phyloP scores from a whole-genome alignment of 1,140 invertebrate species.

The Ptiloglossa arizonensis region DNA sequence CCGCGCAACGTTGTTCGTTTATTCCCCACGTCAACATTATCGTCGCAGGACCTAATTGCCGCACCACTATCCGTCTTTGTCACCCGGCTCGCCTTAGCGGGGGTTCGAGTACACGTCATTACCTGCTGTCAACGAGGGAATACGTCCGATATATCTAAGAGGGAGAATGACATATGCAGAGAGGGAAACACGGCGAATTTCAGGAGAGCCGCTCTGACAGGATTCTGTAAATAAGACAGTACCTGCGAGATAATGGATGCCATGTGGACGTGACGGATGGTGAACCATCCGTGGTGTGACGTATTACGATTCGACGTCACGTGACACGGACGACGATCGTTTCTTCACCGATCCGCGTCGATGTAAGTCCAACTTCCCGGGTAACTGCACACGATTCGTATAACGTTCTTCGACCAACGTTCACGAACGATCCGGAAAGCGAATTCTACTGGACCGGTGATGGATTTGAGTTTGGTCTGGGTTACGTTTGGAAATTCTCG shows the following conservation, averaged over 20 bases:
- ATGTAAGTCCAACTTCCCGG: neutral
- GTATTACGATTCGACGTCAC: neutral
- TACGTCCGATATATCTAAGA: constrained; percentile 52
- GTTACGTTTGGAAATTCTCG: too few relatives aligned
- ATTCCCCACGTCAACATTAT: neutral
- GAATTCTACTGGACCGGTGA: too few relatives aligned
- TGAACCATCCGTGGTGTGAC: neutral
- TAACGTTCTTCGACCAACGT: neutral
- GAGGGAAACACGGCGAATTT: constrained; percentile 22
- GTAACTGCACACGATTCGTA: neutral
- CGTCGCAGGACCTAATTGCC: constrained; percentile 15
- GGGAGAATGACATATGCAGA: constrained; percentile 38
- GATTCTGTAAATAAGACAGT: constrained; percentile 54
- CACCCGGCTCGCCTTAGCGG: constrained; percentile 20
- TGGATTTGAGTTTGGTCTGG: too few relatives aligned
- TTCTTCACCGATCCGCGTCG: neutral
- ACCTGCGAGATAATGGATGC: constrained; percentile 40
- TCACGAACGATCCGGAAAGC: neutral
- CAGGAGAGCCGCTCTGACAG: constrained; percentile 39
- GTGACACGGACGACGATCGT: neutral
- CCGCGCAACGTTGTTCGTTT: too few relatives aligned
- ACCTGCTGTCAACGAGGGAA: constrained; percentile 47
- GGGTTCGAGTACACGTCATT: constrained; percentile 54
- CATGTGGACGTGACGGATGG: constrained; percentile 38
- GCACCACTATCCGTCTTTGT: constrained; percentile 50